Percentiles rank a stretch among this genome's conserved stretches.
Evolutionary conservation across 2,888 invertebrate genomes (phyloP).

Genomic region (Tipula helvola): DNA sequence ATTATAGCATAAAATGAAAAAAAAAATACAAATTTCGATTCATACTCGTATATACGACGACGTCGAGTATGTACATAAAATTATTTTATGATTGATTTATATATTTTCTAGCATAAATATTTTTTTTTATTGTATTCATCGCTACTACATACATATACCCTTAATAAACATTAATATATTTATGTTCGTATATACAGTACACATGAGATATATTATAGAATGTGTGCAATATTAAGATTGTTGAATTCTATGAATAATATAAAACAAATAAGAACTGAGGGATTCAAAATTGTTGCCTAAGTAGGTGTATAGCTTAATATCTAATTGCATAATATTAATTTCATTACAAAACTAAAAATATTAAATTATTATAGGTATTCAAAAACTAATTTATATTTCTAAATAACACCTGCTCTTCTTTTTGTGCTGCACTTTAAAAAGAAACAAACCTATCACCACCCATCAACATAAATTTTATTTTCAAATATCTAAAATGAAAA

Average conservation of each 20-base stretch:
- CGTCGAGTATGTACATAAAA: not conserved
- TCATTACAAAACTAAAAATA: no score
- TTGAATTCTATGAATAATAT: not conserved
- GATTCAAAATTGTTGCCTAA: not conserved
- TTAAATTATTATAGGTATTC: no score
- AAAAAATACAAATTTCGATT: not conserved
- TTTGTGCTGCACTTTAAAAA: not conserved
- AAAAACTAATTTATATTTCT: no score
- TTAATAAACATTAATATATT: not conserved
- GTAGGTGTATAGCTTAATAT: not conserved
- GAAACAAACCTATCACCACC: not conserved
- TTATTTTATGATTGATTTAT: not conserved
- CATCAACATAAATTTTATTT: not conserved
- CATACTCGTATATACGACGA: not conserved
- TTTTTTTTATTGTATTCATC: not conserved
- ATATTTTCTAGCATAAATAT: not conserved
- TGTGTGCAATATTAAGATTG: not conserved
- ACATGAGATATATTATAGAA: not conserved
- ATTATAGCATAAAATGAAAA: not conserved
- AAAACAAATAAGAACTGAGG: not conserved
- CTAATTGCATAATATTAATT: no score
- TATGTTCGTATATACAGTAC: not conserved
- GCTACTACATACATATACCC: not conserved
- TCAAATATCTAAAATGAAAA: not conserved
- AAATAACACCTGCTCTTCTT: not conserved